Percentiles rank a stretch among this genome's conserved stretches.
Evolutionary conservation across 1,140 invertebrate genomes (phyloP).

Genomic region (Choristoneura fumiferana): DNA sequence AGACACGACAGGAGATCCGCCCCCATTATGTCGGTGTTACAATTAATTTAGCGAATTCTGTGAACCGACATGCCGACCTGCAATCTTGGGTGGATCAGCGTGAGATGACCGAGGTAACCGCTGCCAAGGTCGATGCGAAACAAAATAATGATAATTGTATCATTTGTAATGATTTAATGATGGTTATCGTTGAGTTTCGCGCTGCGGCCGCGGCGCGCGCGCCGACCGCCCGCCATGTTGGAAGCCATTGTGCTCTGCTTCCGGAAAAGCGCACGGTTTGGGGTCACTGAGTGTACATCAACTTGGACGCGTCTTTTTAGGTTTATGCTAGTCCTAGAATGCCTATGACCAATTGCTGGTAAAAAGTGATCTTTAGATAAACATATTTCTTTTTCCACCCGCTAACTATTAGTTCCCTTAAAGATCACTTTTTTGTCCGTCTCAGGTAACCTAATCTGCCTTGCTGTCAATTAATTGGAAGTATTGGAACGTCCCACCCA

Average conservation of each 20-base stretch:
- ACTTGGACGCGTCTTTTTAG: slow-evolving; percentile 19
- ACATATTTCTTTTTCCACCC: too few relatives aligned
- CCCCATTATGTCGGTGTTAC: slow-evolving; percentile 25
- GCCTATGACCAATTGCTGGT: too few relatives aligned
- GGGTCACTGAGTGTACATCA: slow-evolving; percentile 53
- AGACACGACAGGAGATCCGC: slow-evolving; percentile 30
- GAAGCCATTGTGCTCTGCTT: slow-evolving; percentile 50
- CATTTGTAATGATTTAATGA: slow-evolving; percentile 34
- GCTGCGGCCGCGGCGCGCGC: slow-evolving; percentile 24
- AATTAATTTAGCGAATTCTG: slow-evolving; percentile 38
- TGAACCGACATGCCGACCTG: slow-evolving; percentile 55
- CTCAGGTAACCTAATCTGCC: too few relatives aligned
- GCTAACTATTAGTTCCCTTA: too few relatives aligned
- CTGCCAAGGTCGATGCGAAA: slow-evolving; percentile 58
- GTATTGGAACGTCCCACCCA: too few relatives aligned
- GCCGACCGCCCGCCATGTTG: slow-evolving; percentile 44
- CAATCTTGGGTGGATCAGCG: slow-evolving; percentile 52
- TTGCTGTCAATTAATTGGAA: too few relatives aligned
- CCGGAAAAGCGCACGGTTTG: slow-evolving; percentile 66
- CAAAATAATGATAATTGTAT: slow-evolving; percentile 59
- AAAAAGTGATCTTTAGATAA: too few relatives aligned
- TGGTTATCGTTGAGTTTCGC: slow-evolving; percentile 8
- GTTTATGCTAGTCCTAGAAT: too few relatives aligned
- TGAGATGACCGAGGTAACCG: slow-evolving; percentile 54
- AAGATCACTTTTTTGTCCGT: too few relatives aligned